Evolutionary conservation across 30 jellyfish, hydroid and myxozoan genomes (phyloP), one percentile per base, ranked within the genome.

Genomic region (Rhopilema esculentum): DNA sequence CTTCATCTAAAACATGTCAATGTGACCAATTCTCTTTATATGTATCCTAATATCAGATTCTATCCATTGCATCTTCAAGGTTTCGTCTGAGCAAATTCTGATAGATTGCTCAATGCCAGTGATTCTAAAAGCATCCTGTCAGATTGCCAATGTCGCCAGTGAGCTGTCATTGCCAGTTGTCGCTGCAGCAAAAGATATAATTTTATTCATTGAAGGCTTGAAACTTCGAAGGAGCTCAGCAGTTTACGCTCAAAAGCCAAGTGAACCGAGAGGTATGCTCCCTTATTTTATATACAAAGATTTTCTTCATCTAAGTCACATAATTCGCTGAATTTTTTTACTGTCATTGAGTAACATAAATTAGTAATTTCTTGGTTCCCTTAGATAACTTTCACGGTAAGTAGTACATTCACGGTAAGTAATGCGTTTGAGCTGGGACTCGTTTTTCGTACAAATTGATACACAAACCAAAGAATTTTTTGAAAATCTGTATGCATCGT

Each of bases 41-140:
- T 40, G 57, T 40, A 40, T 40, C 12, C 57, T 40, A 12, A 40
- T 6, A 40, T 6, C 12, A 40, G n/a, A 9, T n/a, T 16, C 1
- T 28, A 63, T 63, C 16, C 23, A 7, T 66, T 22, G 20, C 19
- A 23, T 19, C 23, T 32, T 23, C 0, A 48, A 80, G 90, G 65
- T 80, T 27, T 66, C 90, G 1, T 80, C 80, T n/a, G 82, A 80
- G 17, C 75, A 66, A 24, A 26, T 80, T 7, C 61, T 25, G 66
- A 33, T 30, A 49, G 82, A 80, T 27, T 18, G 28, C 12, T 57
- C 81, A 8, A 24, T 27, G 63, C 90, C 90, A 1, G 30, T 80
- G 27, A 8, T 80, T 25, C 90, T 80, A 65, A 80, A 49, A 21
- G 82, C 90, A 52, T 80, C 90, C 18, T 79, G 81, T 1, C 90